Percentiles rank a stretch among this genome's conserved stretches.
These are phyloP conservation scores for Chondrosia reniformis DNA, from an alignment of 37 sponge, comb jelly and placozoan species.

Conservation along the genomic window DNA sequence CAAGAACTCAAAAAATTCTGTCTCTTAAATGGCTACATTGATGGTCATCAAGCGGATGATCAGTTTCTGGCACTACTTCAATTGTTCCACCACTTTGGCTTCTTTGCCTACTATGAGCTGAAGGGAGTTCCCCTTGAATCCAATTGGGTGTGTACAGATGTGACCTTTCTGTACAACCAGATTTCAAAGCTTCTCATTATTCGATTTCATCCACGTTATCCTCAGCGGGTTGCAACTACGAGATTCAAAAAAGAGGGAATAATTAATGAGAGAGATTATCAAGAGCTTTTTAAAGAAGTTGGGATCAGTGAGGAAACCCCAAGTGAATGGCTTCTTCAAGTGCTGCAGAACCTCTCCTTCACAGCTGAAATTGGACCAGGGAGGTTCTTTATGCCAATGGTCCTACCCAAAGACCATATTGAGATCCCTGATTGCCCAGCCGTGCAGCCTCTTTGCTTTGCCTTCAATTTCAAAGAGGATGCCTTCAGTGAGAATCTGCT, in stretches of 20 bases:
- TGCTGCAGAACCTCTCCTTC: background rate
- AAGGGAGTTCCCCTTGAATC: background rate
- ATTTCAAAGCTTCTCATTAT: background rate
- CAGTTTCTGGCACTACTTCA: background rate
- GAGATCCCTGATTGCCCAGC: background rate
- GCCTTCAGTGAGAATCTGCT: background rate
- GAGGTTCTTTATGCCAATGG: background rate
- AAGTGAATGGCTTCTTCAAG: background rate
- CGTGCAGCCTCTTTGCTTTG: background rate
- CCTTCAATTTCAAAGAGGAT: background rate
- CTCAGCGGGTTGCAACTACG: background rate
- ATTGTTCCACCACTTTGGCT: background rate
- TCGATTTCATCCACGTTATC: background rate
- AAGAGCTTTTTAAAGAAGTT: background rate
- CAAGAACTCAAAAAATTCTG: background rate
- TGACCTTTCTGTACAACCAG: background rate
- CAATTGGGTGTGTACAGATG: constrained; percentile 1
- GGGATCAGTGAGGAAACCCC: background rate
- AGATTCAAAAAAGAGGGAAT: background rate
- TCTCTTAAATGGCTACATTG: background rate
- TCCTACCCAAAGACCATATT: too few species aligned
- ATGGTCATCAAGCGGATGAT: background rate
- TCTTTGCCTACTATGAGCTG: constrained; percentile 1
- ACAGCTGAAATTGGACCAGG: background rate
- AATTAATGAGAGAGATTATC: background rate